Conservation (phyloP, 92 coral and sea anemone genomes). For the Palythoa grandis region DNA sequence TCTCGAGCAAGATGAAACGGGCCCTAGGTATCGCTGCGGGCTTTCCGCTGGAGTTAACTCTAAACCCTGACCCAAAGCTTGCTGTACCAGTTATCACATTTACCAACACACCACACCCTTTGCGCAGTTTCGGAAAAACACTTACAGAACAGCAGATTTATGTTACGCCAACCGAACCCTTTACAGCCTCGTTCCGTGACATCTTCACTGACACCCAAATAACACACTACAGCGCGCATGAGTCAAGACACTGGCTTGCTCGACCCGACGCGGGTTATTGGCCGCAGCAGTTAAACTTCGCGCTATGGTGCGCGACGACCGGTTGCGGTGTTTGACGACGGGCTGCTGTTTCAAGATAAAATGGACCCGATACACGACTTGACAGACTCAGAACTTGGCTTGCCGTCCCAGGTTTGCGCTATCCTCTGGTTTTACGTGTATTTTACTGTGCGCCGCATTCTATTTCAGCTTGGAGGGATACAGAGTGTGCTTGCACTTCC, state of each 20-base stretch:
- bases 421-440: slow-evolving; percentile 48
- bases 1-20: background rate
- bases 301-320: slow-evolving; percentile 50
- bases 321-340: slow-evolving; percentile 48
- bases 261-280: slow-evolving; percentile 54
- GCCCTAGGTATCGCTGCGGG: background rate
- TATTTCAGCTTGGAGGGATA: slow-evolving; percentile 44
- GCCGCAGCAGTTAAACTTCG: slow-evolving; percentile 65
- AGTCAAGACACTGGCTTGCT: slow-evolving; percentile 41
- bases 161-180: slow-evolving; percentile 24
- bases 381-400: background rate
- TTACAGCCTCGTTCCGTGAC: slow-evolving; percentile 27
- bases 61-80: background rate
- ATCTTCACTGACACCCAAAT: slow-evolving; percentile 28
- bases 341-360: background rate
- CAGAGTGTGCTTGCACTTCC: slow-evolving; percentile 37
- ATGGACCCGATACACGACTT: background rate
- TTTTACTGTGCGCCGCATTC: slow-evolving; percentile 44
- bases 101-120: background rate
- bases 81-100: background rate
- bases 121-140: background rate
- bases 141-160: slow-evolving; percentile 8
- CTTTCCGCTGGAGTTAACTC: slow-evolving; percentile 1
- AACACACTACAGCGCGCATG: background rate
- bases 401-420: background rate